Evolutionary conservation across 2,113 vertebrate genomes (phyloP).

Genomic region (Tetraodon nigroviridis): DNA sequence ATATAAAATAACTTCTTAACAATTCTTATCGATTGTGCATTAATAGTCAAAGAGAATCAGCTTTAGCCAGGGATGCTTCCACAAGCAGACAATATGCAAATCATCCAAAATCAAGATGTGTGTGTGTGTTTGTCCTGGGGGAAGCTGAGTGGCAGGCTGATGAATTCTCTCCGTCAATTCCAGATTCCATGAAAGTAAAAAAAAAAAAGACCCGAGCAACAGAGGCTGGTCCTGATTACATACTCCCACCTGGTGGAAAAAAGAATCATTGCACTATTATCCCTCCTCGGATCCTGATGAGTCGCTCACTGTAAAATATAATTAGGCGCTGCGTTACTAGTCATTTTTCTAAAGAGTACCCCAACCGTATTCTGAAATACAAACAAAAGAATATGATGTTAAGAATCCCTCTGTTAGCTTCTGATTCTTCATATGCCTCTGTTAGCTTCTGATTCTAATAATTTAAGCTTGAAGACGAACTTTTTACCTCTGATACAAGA

Average conservation of each 20-base stretch:
- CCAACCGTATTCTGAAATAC: no score
- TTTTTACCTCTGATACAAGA: no score
- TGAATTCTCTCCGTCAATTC: conserved; percentile 6
- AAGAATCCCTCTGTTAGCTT: no score
- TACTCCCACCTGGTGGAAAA: conserved; percentile 58
- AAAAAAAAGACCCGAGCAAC: neutral
- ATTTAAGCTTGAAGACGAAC: no score
- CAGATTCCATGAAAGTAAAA: conserved; percentile 9
- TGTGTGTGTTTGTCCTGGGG: no score
- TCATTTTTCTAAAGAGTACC: no score
- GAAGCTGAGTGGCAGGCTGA: neutral
- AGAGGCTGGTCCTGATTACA: conserved; percentile 26
- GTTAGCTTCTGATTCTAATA: no score
- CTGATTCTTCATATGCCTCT: no score
- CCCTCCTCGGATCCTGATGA: neutral
- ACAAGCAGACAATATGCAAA: neutral
- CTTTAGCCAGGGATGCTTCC: neutral
- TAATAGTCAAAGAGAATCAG: conserved; percentile 1
- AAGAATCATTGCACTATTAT: conserved; percentile 16
- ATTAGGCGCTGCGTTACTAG: neutral
- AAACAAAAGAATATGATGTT: no score
- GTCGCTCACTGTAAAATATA: neutral
- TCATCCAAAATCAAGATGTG: neutral
- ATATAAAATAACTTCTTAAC: no score
- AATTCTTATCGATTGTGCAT: neutral